Evolutionary conservation across 2,888 invertebrate species (phyloP).

Genomic region (Pilophorus perplexus): DNA sequence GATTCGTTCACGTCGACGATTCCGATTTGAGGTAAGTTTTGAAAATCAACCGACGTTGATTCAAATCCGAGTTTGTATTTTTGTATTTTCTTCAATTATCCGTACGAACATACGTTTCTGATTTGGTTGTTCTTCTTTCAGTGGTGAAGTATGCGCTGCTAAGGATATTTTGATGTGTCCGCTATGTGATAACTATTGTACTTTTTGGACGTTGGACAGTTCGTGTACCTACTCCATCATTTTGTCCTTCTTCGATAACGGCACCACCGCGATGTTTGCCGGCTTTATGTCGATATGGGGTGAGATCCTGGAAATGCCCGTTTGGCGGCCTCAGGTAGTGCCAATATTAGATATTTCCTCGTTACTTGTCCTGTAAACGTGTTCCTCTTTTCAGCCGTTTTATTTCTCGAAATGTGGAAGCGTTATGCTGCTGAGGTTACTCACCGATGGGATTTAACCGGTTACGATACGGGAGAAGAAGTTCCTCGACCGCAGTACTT

Average conservation of each 20-base stretch:
- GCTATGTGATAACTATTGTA: conserved; percentile 60
- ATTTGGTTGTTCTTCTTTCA: too few relatives aligned
- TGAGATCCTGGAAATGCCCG: too few relatives aligned
- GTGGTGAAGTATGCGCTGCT: conserved; percentile 56
- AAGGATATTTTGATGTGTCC: conserved; percentile 58
- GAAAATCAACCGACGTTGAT: too few relatives aligned
- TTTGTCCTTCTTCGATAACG: conserved; percentile 59
- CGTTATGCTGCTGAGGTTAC: conserved; percentile 92
- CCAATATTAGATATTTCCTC: not conserved
- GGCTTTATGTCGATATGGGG: conserved; percentile 60
- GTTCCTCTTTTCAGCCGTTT: conserved; percentile 61
- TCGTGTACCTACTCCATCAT: conserved; percentile 57
- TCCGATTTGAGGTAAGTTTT: conserved; percentile 13
- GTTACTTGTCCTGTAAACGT: not conserved
- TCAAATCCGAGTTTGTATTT: not conserved
- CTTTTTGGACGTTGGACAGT: conserved; percentile 57
- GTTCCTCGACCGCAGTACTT: conserved; percentile 91
- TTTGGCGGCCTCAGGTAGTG: too few relatives aligned
- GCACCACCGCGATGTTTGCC: conserved; percentile 58
- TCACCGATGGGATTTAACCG: conserved; percentile 93
- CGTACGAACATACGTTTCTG: too few relatives aligned
- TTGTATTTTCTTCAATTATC: not conserved
- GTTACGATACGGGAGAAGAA: conserved; percentile 88
- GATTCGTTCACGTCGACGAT: conserved; percentile 53
- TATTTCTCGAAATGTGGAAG: conserved; percentile 95